Base-by-base conservation (phyloP, 2,113 vertebrate genomes). In the Psittacula cyanocephala region DNA sequence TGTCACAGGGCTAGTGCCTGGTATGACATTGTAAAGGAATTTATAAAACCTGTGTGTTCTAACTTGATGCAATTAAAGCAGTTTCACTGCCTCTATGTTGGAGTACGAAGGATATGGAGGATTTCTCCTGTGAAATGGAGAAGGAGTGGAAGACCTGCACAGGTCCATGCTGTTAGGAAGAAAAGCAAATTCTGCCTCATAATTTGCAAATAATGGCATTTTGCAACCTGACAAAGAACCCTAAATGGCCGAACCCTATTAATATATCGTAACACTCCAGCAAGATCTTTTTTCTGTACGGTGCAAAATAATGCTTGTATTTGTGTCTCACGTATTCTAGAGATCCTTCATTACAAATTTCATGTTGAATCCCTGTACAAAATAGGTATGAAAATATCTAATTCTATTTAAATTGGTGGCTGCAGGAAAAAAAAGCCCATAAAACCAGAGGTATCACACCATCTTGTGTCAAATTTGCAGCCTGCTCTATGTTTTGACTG, bases 401-500 rank as follows among this genome's bases (percentile, higher is more conserved):
- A 29, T 82, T 90, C 16, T 35, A 52, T 71, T 71, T 52, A 91
- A 94, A 94, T 87, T 3, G 0, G n/a, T 84, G 69, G 67, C 62
- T 29, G 7, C 6, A 23, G 59, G 67, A 59, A 25, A 22, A 8
- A 63, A 93, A 84, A 77, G 18, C 5, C 24, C 39, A 28, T 13
- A 76, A 91, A 81, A 22, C 59, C 59, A 72, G 6, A 71, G 35
- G 50, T 39, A 55, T 19, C 81, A 91, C 85, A 87, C 83, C 71
- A 46, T 96, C 90, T 81, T 33, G 46, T 86, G 91, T 96, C 69
- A 88, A 85, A 70, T 96, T 83, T 92, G n/a, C 84, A 57, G 62
- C 74, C 53, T 93, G 83, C 84, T 70, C 52, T 92, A 5, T 96
- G 35, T 92, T 86, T 96, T 75, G 76, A 94, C 52, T 77, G 83